These are phyloP conservation scores for Platyscapa corneri DNA, from an alignment of 1,140 invertebrate genomes.

Conservation along the genomic window DNA sequence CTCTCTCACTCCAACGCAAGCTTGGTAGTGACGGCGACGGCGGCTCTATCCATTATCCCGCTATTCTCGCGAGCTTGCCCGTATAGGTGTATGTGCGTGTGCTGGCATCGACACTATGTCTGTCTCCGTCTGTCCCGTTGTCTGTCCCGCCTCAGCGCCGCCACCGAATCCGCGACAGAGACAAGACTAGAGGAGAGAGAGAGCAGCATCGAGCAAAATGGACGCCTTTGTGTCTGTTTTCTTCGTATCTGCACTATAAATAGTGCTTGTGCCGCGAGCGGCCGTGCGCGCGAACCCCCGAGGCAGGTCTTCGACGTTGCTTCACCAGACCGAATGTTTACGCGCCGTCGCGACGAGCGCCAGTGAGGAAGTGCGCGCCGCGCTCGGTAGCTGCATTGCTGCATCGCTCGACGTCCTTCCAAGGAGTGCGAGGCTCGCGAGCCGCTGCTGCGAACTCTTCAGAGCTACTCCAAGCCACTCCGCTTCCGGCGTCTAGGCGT, in stretches of 20 bases:
- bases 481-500: not conserved
- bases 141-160: constrained; percentile 22
- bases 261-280: constrained; percentile 31
- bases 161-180: constrained; percentile 27
- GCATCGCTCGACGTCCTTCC: not conserved
- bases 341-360: constrained; percentile 6
- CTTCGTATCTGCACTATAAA: constrained; percentile 45
- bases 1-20: constrained; percentile 49
- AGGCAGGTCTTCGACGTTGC: not conserved
- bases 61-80: not conserved
- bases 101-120: constrained; percentile 11
- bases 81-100: not conserved
- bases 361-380: constrained; percentile 9
- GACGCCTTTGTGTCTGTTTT: constrained; percentile 76
- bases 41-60: constrained; percentile 20
- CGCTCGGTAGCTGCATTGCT: not conserved
- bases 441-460: not conserved
- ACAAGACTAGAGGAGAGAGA: constrained; percentile 13
- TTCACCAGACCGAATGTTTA: not conserved
- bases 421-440: not conserved
- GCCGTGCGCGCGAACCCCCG: constrained; percentile 1
- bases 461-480: not conserved
- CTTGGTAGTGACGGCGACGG: constrained; percentile 1
- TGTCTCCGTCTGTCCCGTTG: not conserved
- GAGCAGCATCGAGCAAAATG: constrained; percentile 69